Conservation (phyloP, 2,888 invertebrate genomes). For the Uropetala carovei region DNA sequence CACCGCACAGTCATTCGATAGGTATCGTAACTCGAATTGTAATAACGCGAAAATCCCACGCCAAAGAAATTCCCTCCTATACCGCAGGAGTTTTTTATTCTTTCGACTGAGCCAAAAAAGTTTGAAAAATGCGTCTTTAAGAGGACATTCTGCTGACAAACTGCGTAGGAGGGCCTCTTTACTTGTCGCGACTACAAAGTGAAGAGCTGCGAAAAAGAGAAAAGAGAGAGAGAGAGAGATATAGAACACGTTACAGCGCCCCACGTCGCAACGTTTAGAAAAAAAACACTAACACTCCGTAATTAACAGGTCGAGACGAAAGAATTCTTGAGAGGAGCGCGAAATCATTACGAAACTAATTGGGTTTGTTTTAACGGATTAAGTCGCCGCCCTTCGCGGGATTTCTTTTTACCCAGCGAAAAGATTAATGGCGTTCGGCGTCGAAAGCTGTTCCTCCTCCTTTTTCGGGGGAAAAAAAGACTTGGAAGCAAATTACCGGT, state of each 20-base stretch:
- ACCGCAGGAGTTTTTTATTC: too few relatives aligned
- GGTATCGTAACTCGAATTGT: too few relatives aligned
- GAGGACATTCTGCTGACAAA: too few relatives aligned
- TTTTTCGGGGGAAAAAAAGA: not conserved
- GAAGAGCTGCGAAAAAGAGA: too few relatives aligned
- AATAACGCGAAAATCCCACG: too few relatives aligned
- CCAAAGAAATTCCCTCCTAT: too few relatives aligned
- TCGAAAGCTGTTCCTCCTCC: not conserved
- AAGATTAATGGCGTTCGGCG: not conserved
- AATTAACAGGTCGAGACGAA: constrained; percentile 29
- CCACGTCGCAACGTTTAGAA: not conserved
- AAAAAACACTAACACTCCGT: not conserved
- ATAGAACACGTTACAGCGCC: not conserved
- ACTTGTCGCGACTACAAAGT: too few relatives aligned
- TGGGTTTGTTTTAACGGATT: constrained; percentile 35
- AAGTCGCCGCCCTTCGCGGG: constrained; percentile 4
- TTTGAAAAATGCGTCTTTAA: too few relatives aligned
- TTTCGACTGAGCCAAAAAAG: too few relatives aligned
- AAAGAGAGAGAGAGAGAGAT: not conserved
- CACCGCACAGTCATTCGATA: too few relatives aligned
- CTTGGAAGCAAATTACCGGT: not conserved
- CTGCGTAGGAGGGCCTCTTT: too few relatives aligned
- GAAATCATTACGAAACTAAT: constrained; percentile 35
- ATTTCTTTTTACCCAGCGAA: not conserved
- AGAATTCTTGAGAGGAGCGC: not conserved